A percentile compares a stretch with the other conserved stretches of the same genome.
These are phyloP conservation scores for Anthrax anthrax DNA, from an alignment of 2,888 invertebrate species.

Conservation along the genomic window DNA sequence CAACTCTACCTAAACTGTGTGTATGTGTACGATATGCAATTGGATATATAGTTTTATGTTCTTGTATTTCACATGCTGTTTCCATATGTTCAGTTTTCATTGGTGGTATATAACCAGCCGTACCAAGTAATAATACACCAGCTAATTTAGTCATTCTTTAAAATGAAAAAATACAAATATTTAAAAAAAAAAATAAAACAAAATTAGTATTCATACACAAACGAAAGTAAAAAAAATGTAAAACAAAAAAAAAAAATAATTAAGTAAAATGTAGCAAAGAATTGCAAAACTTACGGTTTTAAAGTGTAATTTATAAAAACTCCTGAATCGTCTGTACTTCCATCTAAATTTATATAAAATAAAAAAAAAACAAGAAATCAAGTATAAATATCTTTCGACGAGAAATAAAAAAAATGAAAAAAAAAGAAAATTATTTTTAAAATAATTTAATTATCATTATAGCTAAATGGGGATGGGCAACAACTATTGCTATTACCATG, in stretches of 20 bases:
- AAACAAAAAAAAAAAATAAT: no score
- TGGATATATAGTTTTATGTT: slow-evolving; percentile 76
- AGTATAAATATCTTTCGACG: no score
- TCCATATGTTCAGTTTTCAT: slow-evolving; percentile 72
- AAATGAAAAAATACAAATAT: slow-evolving; percentile 12
- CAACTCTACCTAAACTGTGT: slow-evolving; percentile 72
- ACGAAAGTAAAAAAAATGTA: neutral
- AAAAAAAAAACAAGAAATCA: no score
- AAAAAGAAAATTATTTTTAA: no score
- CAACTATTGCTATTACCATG: no score
- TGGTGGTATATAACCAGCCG: slow-evolving; percentile 65
- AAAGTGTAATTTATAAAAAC: slow-evolving; percentile 66
- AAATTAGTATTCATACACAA: neutral
- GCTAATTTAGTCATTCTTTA: slow-evolving; percentile 72
- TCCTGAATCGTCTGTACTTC: slow-evolving; percentile 71
- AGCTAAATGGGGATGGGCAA: no score
- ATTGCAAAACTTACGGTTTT: slow-evolving; percentile 42
- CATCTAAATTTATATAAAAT: slow-evolving; percentile 41
- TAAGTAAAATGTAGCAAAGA: no score
- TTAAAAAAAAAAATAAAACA: neutral
- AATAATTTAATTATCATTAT: no score
- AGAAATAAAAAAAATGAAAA: no score
- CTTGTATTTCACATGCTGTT: slow-evolving; percentile 65
- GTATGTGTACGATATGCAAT: slow-evolving; percentile 94
- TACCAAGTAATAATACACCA: slow-evolving; percentile 80